Evolutionary conservation across 2,113 vertebrate species (phyloP), one percentile per base, ranked within the genome.

Genomic region (Orcinus orca): DNA sequence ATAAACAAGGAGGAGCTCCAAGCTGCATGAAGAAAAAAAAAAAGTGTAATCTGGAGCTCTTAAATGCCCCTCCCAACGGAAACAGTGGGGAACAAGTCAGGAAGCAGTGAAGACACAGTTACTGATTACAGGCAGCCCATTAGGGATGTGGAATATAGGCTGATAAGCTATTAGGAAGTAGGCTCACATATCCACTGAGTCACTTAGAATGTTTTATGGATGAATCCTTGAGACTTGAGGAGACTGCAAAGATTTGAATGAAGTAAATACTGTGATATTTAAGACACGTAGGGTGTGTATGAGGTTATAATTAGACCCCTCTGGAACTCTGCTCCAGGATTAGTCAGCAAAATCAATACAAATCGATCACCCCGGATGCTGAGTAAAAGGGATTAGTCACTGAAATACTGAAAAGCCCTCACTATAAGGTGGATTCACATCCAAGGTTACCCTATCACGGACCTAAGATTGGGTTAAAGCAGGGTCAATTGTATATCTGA

Each of bases 1-100:
- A 95, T 76, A 97, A 95, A 89, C 55, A 95, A 93, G 55, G 62
- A 91, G 63, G 70, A 71, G n/a, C 53, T 79, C 26, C 47, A 83
- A 84, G 70, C 31, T 31, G 18, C 82, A 90, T 68, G 55, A 4
- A 20, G 14, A 8, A 55, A 88, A 33, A n/a, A 93, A 67, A 29
- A 3, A 7, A 2, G n/a, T 67, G 15, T 20, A 74, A 79, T 76
- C 41, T 33, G 31, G 11, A 79, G 50, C 36, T 86, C 83, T 71
- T 95, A 76, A 96, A 90, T 79, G 58, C 55, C 31, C 92, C n/a
- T 97, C 53, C 44, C 68, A 63, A 33, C 15, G 5, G 67, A 94
- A 92, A 76, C 21, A 76, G 65, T 88, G 36, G 58, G 17, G 73
- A 89, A 62, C 33, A 74, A 70, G 5, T 29, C 79, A 44, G 55